Evolutionary conservation across 2,888 invertebrate species (phyloP), one percentile per base, ranked within the genome.

Genomic region (Itoplectis maculator): DNA sequence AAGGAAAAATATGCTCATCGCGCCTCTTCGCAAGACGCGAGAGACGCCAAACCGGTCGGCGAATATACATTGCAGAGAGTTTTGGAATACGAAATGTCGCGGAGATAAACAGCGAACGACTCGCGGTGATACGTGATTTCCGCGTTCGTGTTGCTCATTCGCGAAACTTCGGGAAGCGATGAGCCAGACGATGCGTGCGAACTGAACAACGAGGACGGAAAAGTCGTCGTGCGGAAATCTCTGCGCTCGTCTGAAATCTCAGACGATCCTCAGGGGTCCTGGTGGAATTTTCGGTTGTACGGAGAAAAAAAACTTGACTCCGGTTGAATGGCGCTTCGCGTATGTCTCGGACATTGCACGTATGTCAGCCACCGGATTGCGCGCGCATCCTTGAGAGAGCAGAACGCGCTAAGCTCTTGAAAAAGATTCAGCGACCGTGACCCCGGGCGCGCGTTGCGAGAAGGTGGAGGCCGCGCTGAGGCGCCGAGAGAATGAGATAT

Each of bases 391-490:
- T 59, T 35, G 49, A 54, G 68, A 18, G 51, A 69, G 42, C 18
- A 63, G 13, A 9, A 23, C 49, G 29, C 35, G 56, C n/a, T n/a
- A n/a, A n/a, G 49, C 45, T 73, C 66, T n/a, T n/a, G 59, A 73
- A 61, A 73, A 66, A 37, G 66, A 59, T 66, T 73, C 35, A 59
- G 40, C 61, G 79, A 68, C 61, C 73, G 35, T 79, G 73, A 66
- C 73, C 66, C 11, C 56, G 29, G n/a, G 54, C 54, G 42, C 56
- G 20, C 47, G 56, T 61, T 6, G 56, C 68, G 15, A 72, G 73
- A 68, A 68, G 68, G 23, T 68, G 79, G 59, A 70, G 65, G 70
- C 72, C 72, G n/a, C n/a, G n/a, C n/a, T 45, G 54, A 56, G 3
- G 54, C 54, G 61, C 29, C n/a, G 18, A 69, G 69, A 69, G 42